Evolutionary conservation across 2,113 vertebrate species (phyloP).

Genomic region (Muntiacus muntjak): DNA sequence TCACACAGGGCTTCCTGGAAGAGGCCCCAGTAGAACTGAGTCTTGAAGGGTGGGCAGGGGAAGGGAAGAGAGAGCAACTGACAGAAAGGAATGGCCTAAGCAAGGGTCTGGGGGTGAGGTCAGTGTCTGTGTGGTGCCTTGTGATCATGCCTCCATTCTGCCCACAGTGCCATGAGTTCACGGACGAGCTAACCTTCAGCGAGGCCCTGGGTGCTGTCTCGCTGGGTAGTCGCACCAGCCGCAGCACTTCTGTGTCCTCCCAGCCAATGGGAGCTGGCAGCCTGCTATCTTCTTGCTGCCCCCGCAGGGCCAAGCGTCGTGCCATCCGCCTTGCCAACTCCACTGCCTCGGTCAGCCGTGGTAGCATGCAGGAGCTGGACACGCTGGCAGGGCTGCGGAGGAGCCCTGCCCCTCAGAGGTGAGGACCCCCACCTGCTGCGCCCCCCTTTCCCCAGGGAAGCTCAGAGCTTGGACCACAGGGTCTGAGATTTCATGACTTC

Average conservation of each 20-base stretch:
- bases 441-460: not conserved
- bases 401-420: conserved; percentile 84
- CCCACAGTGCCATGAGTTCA: conserved; percentile 90
- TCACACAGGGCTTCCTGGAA: not conserved
- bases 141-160: conserved; percentile 2
- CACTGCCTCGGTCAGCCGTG: conserved; percentile 88
- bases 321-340: conserved; percentile 91
- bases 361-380: conserved; percentile 91
- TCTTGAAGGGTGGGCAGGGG: conserved; percentile 15
- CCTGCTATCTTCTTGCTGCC: conserved; percentile 85
- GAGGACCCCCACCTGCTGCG: not conserved
- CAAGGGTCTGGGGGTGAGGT: not conserved
- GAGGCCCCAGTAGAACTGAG: not conserved
- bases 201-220: conserved; percentile 89
- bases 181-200: conserved; percentile 89
- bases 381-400: conserved; percentile 82
- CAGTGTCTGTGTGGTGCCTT: not conserved
- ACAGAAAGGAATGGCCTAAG: not conserved
- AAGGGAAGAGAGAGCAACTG: not conserved
- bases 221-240: conserved; percentile 86
- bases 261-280: conserved; percentile 81
- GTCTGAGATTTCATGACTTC: not conserved
- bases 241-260: conserved; percentile 92
- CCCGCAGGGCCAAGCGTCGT: conserved; percentile 82
- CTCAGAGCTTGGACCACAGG: not conserved